Base-by-base conservation (phyloP, 2,113 vertebrate species). In the Cacatua alba region DNA sequence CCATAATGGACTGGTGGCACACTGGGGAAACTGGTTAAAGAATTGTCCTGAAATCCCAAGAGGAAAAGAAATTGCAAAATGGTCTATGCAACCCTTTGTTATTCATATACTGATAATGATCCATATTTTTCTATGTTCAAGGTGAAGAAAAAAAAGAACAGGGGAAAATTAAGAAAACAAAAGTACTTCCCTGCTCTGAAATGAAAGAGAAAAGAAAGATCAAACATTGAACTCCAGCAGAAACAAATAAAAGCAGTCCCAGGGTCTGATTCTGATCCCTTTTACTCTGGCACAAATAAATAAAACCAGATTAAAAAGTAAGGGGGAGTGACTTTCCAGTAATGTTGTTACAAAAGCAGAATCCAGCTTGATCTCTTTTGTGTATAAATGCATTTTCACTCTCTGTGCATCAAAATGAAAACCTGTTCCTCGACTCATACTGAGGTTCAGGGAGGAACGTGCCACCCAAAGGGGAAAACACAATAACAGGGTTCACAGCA, bases 401-500 rank as follows among this genome's bases (percentile, higher is more conserved):
- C 62, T 1, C 43, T 15, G 48, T 19, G 68, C 59, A 67, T 78
- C 62, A 55, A 68, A 84, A 82, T 37, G 72, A 86, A 92, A 86
- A 41, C 43, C 84, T 59, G 67, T 11, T 86, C 87, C 63, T 67
- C 0, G 1, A 53, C 88, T 96, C 76, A 35, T 3, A 8, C 48
- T 5, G 69, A 83, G 64, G 76, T 94, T 68, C 44, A 24, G 92
- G 90, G 57, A 92, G 77, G 92, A 92, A 81, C 1, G 13, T 93
- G 93, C 92, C 72, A 97, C 86, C 90, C 86, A 95, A 90, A 92
- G 86, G 92, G 79, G 80, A 90, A 95, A 94, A 92, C 65, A 60
- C 2, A 9, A 57, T 60, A 31, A 65, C 51, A 92, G 65, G 82
- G 86, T 81, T 96, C 94, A 83, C 39, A 63, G 94, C 92, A 78